A percentile compares a stretch with the other conserved stretches of the same genome.
Conservation (phyloP, 2,113 vertebrate genomes). For the Cnemophilus loriae region DNA sequence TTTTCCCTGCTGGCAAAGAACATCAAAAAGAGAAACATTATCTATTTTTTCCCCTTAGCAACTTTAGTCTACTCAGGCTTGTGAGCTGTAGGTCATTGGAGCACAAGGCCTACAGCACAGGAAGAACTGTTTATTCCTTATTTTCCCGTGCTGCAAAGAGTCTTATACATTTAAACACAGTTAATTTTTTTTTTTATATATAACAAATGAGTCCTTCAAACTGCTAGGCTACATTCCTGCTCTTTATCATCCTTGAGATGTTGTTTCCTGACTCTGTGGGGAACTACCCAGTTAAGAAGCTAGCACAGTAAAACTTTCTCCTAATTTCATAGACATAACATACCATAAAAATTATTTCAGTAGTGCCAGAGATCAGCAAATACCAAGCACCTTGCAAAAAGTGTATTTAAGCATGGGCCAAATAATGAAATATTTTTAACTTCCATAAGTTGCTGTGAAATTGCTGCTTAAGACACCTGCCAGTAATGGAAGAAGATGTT, state of each 20-base stretch:
- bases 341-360: not conserved
- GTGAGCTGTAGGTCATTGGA: not conserved
- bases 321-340: not conserved
- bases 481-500: not conserved
- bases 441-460: not conserved
- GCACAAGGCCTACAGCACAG: not conserved
- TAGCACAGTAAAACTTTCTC: not conserved
- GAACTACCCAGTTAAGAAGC: not conserved
- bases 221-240: not conserved
- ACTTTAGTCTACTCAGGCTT: not conserved
- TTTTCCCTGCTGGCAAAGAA: not conserved
- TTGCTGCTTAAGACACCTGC: not conserved
- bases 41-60: not conserved
- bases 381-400: not conserved
- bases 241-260: not conserved
- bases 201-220: not conserved
- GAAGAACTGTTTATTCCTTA: not conserved
- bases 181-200: too few relatives aligned
- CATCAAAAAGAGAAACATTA: not conserved
- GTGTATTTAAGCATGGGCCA: not conserved
- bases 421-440: not conserved
- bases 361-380: not conserved
- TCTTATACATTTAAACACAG: not conserved
- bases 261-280: not conserved
- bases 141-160: not conserved